Percentiles rank a stretch among this genome's conserved stretches.
Conservation (phyloP, 2,797 vertebrate species). For the Vultur gryphus region DNA sequence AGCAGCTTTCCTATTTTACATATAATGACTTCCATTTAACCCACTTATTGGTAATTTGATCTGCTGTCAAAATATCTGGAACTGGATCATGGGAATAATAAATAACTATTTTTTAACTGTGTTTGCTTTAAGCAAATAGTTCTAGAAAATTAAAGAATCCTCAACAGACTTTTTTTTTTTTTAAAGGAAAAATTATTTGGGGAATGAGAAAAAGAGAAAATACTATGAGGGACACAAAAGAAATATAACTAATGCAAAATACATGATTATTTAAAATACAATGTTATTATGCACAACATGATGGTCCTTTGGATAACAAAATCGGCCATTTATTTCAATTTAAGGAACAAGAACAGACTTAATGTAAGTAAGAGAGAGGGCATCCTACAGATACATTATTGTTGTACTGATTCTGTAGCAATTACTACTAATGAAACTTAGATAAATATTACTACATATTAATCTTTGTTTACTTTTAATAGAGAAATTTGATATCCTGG, state of each 20-base stretch:
- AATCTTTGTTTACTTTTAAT: background rate
- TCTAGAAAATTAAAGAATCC: background rate
- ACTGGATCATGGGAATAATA: background rate
- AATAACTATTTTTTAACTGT: background rate
- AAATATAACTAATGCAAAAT: background rate
- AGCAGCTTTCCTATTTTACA: background rate
- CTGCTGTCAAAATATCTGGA: background rate
- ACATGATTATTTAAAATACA: background rate
- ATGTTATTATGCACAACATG: background rate
- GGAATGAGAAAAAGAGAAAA: background rate
- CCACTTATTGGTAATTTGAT: background rate
- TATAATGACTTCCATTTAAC: slow-evolving; percentile 9
- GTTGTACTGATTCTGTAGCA: background rate
- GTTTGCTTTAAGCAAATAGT: background rate
- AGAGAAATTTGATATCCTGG: background rate
- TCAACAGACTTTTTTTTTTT: background rate
- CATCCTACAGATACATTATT: background rate
- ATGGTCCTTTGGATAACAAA: background rate
- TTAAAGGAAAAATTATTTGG: background rate
- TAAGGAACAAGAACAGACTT: background rate
- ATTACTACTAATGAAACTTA: background rate
- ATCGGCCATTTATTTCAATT: background rate
- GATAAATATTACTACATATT: background rate
- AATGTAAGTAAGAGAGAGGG: background rate
- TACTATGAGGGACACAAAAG: background rate